Base-by-base conservation (phyloP, 2,113 vertebrate genomes). In the Monopterus albus region DNA sequence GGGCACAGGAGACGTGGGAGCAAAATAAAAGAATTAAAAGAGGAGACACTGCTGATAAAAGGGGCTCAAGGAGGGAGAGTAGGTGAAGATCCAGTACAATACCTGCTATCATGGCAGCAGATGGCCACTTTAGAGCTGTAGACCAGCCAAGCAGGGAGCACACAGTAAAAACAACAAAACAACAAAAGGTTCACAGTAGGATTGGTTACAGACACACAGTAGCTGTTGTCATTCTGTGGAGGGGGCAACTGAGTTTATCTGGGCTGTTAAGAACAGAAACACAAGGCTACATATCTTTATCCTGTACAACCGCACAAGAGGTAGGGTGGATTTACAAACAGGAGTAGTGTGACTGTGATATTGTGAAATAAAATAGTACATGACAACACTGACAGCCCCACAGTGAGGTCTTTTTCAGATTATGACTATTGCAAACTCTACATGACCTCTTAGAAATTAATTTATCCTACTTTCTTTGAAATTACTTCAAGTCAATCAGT, bases 121-220 rank as follows among this genome's bases (percentile, higher is more conserved):
- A 89, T 87, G 88, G 88, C 79, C 81, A 85, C 80, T 88, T 87
- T 46, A 86, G 61, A 65, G 71, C 87, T 84, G 78, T 33, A 51
- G 40, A 53, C 47, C 61, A 6, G 64, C 35, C 43, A 39, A 57
- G 47, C 29, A 21, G 51, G 12, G 46, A 49, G 17, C 0, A 13
- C 60, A 45, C 7, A 61, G 51, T 55, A 55, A 78, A 79, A 67
- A 67, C 14, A 70, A 38, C 45, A 71, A 65, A 59, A n/a, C 56
- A 40, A 73, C 53, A 78, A 72, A 78, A 51, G 75, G 53, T 47
- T 73, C 65, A 79, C 61, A 57, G 29, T 43, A n/a, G 63, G 49
- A 45, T 25, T 60, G 46, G 72, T 82, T 56, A 71, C 49, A 47
- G 26, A 72, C 33, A 21, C 29, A 57, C 12, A 9, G 25, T 8